Evolutionary conservation across 2,797 vertebrate genomes (phyloP), one percentile per base, ranked within the genome.

Genomic region (Hydrophis major): DNA sequence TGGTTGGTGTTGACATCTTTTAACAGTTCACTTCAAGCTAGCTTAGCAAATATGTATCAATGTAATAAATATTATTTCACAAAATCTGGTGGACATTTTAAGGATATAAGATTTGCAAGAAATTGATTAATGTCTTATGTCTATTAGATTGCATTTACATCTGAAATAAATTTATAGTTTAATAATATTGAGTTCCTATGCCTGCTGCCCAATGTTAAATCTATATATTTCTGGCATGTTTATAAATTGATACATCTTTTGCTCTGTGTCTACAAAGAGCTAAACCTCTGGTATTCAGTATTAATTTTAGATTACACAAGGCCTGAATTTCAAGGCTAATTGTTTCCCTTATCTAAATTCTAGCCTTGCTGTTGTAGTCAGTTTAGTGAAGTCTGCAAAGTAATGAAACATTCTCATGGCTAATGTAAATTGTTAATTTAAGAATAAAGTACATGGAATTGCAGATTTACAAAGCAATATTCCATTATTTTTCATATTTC

Each of bases 251-350:
- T 59, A 86, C 91, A 78, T 83, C 57, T 25, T 56, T 47, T 83
- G 92, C 60, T 90, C 59, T 37, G 0, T 94, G 91, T 83, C 89
- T 28, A 92, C 4, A 56, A 60, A 92, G 32, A 55, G 93, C 55
- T 55, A 95, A 86, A 78, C 90, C 63, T 91, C 86, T 95, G 94
- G 63, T 93, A 42, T 57, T 93, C 55, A 78, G 53, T 42, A 28
- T n/a, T 86, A 78, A 0, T 88, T 94, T 56, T 56, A 93, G 93
- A 28, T 87, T 14, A 0, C 50, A 50, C 88, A 92, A 91, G 27
- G 66, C 93, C 88, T 89, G 16, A 4, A 18, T 63, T n/a, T 92
- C 92, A 94, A 61, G 25, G 69, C 6, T 20, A 60, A 20, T 25
- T 83, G 60, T 59, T 92, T 93, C 20, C 2, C 25, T 93, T 89